A percentile compares a stretch with the other conserved stretches of the same genome.
Conservation (phyloP, 2,113 vertebrate species). For the Chunga burmeisteri region DNA sequence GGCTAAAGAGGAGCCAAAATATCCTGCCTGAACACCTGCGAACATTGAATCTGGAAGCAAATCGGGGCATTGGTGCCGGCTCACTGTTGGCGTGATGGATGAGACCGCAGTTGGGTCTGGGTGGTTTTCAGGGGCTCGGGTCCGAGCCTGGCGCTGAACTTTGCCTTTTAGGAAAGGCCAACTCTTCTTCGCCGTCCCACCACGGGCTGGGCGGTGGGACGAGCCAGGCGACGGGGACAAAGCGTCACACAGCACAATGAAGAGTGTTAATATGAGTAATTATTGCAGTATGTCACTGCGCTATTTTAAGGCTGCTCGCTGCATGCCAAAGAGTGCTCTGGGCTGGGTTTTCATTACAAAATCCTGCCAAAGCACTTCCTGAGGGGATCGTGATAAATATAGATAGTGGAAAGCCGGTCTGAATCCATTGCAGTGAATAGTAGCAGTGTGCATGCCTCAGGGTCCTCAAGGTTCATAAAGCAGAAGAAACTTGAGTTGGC, state of each 20-base stretch:
- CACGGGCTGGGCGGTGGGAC: neutral
- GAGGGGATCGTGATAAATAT: conserved; percentile 68
- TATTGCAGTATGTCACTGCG: conserved; percentile 63
- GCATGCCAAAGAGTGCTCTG: conserved; percentile 64
- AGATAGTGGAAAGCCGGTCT: conserved; percentile 60
- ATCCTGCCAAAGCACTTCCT: conserved; percentile 71
- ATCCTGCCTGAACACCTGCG: neutral
- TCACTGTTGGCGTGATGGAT: neutral
- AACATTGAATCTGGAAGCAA: neutral
- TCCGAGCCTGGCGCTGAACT: neutral
- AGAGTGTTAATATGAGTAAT: conserved; percentile 70
- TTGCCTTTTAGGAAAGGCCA: conserved; percentile 26
- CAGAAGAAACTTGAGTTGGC: conserved; percentile 50
- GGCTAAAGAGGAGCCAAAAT: neutral
- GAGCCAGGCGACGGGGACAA: conserved; percentile 19
- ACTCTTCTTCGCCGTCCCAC: neutral
- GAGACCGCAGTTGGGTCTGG: fast-evolving
- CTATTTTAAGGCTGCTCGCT: conserved; percentile 68
- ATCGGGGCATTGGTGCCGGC: neutral
- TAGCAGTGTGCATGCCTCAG: conserved; percentile 19
- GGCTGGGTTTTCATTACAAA: conserved; percentile 69
- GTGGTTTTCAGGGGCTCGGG: neutral
- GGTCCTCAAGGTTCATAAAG: conserved; percentile 57
- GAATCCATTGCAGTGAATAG: conserved; percentile 12
- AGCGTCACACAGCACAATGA: conserved; percentile 34